Conservation (phyloP, 2,888 invertebrate species). For the Caenorhabditis macrosperma region DNA sequence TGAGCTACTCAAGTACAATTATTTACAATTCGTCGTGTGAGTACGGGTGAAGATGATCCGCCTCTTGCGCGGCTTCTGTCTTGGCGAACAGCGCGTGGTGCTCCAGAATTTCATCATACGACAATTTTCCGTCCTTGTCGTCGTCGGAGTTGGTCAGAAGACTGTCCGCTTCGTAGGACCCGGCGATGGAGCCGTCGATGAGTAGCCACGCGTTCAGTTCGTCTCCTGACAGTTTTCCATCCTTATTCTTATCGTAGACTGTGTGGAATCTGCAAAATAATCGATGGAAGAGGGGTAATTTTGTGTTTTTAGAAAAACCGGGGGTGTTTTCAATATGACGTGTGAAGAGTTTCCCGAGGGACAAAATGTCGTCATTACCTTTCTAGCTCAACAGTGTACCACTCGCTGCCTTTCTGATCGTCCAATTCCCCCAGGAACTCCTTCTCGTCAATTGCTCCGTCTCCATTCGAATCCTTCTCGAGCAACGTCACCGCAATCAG, state of each 20-base stretch:
- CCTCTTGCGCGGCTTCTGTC: slow-evolving; percentile 92
- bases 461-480: slow-evolving; percentile 90
- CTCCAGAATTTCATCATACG: slow-evolving; percentile 88
- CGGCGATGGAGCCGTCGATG: slow-evolving; percentile 70
- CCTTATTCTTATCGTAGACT: slow-evolving; percentile 89
- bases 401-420: slow-evolving; percentile 64
- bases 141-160: slow-evolving; percentile 85
- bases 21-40: slow-evolving; percentile 81
- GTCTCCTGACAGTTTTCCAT: slow-evolving; percentile 87
- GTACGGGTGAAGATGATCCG: slow-evolving; percentile 88
- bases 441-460: slow-evolving; percentile 89
- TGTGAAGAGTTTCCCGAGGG: too few relatives aligned
- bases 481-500: slow-evolving; percentile 86
- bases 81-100: slow-evolving; percentile 93
- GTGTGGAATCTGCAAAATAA: slow-evolving; percentile 85
- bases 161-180: slow-evolving; percentile 81
- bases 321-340: too few relatives aligned
- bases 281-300: too few relatives aligned
- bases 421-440: slow-evolving; percentile 87
- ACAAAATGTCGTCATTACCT: too few relatives aligned
- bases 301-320: too few relatives aligned
- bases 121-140: slow-evolving; percentile 87
- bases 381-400: slow-evolving; percentile 73
- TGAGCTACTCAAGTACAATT: too few relatives aligned
- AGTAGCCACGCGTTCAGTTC: slow-evolving; percentile 89